phyloP scores from a whole-genome alignment of 1,140 invertebrate genomes.

The Oncopodura yosiiana region DNA sequence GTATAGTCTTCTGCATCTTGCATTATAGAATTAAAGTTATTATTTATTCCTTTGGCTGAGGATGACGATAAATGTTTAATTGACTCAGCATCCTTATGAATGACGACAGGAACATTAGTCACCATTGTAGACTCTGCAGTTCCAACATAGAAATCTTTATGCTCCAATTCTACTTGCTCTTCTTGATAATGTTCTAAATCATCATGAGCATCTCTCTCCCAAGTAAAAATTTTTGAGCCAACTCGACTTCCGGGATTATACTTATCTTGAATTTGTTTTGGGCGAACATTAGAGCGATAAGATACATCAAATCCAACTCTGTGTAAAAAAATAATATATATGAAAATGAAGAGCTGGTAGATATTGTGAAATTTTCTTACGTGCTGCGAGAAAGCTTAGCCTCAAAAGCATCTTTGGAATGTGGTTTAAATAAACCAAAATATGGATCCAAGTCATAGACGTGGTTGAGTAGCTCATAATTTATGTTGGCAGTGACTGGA shows the following conservation, averaged over 20 bases:
- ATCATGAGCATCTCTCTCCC: neutral
- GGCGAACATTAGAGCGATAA: neutral
- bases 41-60: no score
- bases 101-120: no score
- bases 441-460: slow-evolving; percentile 58
- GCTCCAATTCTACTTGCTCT: no score
- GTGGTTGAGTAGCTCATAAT: slow-evolving; percentile 52
- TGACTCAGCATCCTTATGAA: no score
- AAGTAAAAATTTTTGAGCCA: neutral
- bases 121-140: no score
- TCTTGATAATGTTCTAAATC: no score
- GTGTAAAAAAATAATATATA: neutral
- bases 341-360: no score
- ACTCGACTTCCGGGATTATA: neutral
- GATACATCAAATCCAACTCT: no score
- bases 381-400: neutral
- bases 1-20: no score
- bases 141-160: no score
- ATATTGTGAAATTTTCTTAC: neutral
- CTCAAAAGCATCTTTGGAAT: slow-evolving; percentile 21
- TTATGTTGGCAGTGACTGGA: slow-evolving; percentile 51
- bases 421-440: slow-evolving; percentile 47
- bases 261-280: neutral
- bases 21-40: no score
- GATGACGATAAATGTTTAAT: no score